Conservation (phyloP, 2,113 vertebrate genomes). For the Sylvia atricapilla region DNA sequence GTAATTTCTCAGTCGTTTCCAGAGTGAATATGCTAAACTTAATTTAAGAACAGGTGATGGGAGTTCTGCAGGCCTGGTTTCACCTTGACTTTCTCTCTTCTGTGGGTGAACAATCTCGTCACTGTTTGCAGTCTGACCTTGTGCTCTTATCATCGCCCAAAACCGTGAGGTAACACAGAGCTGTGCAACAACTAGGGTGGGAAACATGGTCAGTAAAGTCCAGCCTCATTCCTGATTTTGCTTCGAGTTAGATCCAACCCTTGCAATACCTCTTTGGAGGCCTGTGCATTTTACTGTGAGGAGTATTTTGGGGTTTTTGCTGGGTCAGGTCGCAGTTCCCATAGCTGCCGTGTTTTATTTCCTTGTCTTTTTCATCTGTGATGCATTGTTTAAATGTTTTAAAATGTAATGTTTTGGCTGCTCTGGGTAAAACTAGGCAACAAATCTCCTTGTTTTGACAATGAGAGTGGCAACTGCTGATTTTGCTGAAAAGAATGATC, state of each 20-base stretch:
- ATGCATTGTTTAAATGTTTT: background rate
- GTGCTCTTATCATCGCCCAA: background rate
- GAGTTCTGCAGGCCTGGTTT: background rate
- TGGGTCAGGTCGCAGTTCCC: background rate
- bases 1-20: background rate
- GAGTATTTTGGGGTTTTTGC: background rate
- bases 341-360: background rate
- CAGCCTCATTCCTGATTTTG: background rate
- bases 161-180: accelerated
- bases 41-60: background rate
- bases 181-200: background rate
- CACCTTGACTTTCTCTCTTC: background rate
- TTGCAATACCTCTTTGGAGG: background rate
- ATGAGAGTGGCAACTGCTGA: background rate
- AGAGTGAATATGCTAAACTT: background rate
- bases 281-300: background rate
- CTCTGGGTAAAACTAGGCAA: background rate
- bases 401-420: background rate
- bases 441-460: background rate
- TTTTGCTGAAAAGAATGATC: background rate
- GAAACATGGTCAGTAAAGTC: background rate
- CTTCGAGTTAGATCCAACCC: background rate
- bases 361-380: background rate
- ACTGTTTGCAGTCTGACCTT: background rate
- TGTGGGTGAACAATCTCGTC: background rate